Conservation (phyloP, 2,113 vertebrate species). For the Myotis brandtii region DNA sequence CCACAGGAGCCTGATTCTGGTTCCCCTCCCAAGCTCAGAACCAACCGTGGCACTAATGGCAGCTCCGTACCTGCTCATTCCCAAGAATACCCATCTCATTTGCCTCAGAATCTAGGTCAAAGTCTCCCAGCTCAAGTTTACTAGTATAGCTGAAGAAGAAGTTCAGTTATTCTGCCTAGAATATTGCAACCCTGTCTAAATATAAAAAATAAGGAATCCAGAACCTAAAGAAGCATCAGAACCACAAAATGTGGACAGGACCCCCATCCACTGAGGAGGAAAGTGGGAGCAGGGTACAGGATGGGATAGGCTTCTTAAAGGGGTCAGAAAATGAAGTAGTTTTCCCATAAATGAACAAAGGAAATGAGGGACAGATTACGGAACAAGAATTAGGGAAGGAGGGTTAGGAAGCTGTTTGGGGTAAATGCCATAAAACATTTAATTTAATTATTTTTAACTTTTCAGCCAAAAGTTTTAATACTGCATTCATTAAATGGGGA, state of each 20-base stretch:
- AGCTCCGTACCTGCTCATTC: background rate
- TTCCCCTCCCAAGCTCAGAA: background rate
- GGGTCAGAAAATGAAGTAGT: background rate
- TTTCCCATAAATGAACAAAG: background rate
- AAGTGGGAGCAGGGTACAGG: background rate
- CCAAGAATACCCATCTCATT: background rate
- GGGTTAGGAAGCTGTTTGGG: background rate
- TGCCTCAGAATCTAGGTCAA: background rate
- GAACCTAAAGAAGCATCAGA: background rate
- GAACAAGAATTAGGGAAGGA: background rate
- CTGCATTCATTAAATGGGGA: background rate
- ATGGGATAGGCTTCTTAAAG: background rate
- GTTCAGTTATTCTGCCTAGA: background rate
- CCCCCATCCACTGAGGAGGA: background rate
- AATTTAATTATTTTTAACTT: slow-evolving; percentile 43
- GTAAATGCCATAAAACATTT: background rate
- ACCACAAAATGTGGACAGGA: background rate
- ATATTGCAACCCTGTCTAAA: background rate
- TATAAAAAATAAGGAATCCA: background rate
- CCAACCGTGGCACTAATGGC: accelerated
- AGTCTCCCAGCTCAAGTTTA: background rate
- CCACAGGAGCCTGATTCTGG: background rate
- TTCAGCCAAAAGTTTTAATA: background rate
- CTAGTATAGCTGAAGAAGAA: background rate
- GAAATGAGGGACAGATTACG: background rate